phyloP scores from a whole-genome alignment of 64 coral and sea anemone species.

The Acropora yongei region DNA sequence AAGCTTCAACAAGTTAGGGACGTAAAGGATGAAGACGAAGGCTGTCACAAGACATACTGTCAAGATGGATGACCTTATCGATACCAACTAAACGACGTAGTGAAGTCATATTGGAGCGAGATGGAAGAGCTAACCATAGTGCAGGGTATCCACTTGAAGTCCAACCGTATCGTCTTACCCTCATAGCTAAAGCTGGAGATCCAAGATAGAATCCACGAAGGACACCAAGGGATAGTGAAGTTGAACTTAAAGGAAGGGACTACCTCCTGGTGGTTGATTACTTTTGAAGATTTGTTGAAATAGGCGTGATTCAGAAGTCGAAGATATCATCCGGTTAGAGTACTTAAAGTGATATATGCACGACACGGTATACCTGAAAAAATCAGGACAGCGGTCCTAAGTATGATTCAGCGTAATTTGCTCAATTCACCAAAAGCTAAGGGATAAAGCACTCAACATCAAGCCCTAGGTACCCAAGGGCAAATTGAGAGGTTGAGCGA shows the following conservation, averaged over 20 bases:
- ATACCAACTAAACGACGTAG: neutral
- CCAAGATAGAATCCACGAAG: constrained; percentile 52
- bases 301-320: constrained; percentile 17
- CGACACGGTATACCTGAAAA: constrained; percentile 61
- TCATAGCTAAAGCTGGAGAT: constrained; percentile 26
- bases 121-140: constrained; percentile 27
- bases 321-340: neutral
- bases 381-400: constrained; percentile 56
- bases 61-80: constrained; percentile 53
- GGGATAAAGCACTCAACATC: constrained; percentile 35
- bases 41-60: constrained; percentile 14
- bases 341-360: constrained; percentile 33
- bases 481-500: constrained; percentile 39
- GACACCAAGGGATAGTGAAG: constrained; percentile 49
- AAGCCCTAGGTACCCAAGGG: constrained; percentile 18
- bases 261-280: constrained; percentile 33
- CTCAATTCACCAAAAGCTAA: constrained; percentile 25
- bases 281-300: constrained; percentile 39
- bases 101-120: constrained; percentile 39
- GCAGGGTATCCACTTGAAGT: constrained; percentile 36
- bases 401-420: constrained; percentile 32
- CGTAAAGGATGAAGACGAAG: constrained; percentile 25
- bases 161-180: constrained; percentile 6
- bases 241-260: neutral
- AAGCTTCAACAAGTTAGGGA: too few species aligned